phyloP scores from a whole-genome alignment of 2,113 vertebrate species.

The Gadus chalcogrammus region DNA sequence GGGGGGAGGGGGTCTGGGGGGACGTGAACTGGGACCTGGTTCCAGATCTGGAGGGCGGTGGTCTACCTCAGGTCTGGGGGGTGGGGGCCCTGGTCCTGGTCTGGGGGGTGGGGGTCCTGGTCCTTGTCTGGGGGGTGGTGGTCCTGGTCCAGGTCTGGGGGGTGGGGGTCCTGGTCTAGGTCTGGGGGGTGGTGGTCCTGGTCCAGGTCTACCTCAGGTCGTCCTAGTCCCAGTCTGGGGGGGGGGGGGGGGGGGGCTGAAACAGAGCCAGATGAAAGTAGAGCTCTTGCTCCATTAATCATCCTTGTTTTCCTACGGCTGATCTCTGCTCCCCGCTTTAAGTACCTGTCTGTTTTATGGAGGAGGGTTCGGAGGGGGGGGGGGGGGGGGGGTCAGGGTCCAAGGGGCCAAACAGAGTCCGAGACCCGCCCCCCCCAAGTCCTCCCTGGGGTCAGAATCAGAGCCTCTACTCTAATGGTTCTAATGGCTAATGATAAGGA shows the following conservation, averaged over 20 bases:
- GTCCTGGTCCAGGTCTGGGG: no score
- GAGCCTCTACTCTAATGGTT: constrained; percentile 73
- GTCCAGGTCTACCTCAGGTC: constrained; percentile 32
- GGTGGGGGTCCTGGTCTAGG: no score
- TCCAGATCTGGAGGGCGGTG: background rate
- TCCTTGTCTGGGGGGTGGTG: background rate
- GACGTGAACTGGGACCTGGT: background rate
- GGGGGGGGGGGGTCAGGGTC: constrained; percentile 53
- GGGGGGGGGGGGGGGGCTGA: constrained; percentile 40
- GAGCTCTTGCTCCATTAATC: constrained; percentile 79
- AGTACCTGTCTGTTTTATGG: constrained; percentile 77
- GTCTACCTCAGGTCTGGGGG: no score
- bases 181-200: background rate
- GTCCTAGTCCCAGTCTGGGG: no score
- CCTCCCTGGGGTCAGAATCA: constrained; percentile 62
- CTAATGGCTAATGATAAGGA: constrained; percentile 75
- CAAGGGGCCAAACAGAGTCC: constrained; percentile 68
- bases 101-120: no score
- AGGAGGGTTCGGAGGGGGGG: constrained; percentile 22
- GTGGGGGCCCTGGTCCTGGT: no score
- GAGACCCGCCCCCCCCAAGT: constrained; percentile 45
- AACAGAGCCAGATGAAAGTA: constrained; percentile 79
- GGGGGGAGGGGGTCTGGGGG: no score
- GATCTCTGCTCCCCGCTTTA: constrained; percentile 81
- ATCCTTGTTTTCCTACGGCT: constrained; percentile 79